Percentiles rank a stretch among this genome's conserved stretches.
phyloP scores from a whole-genome alignment of 2,113 vertebrate species.

The Lepidothrix coronata region DNA sequence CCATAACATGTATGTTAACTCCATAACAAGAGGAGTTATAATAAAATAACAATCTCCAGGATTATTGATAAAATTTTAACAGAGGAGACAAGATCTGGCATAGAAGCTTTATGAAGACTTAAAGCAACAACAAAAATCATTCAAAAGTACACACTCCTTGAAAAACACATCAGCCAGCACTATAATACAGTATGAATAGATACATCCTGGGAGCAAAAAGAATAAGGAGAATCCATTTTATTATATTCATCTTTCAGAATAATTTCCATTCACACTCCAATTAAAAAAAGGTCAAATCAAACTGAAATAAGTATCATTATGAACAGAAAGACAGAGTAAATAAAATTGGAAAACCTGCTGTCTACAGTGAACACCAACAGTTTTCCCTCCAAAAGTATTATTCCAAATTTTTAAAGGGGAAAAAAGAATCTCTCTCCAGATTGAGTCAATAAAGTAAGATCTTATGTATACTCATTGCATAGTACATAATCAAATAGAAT shows the following conservation, averaged over 20 bases:
- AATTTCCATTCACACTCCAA: not conserved
- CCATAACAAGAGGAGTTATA: not conserved
- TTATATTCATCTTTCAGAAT: not conserved
- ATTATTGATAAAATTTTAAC: not conserved
- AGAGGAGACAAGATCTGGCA: not conserved
- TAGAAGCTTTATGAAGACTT: not conserved
- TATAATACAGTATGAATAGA: not conserved
- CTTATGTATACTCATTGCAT: not conserved
- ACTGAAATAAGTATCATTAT: not conserved
- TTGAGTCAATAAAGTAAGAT: not conserved
- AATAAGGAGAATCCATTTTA: not conserved
- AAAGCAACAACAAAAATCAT: not conserved
- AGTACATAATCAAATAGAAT: not conserved
- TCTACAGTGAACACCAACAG: not conserved
- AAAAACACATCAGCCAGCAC: not conserved
- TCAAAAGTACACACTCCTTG: not conserved
- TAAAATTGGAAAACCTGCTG: not conserved
- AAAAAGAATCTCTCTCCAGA: not conserved
- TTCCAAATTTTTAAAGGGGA: not conserved
- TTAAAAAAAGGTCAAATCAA: not conserved
- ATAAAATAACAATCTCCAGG: not conserved
- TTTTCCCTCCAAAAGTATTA: not conserved
- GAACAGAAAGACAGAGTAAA: not conserved
- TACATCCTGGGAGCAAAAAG: not conserved
- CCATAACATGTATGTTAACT: not conserved